Conservation (phyloP, 2,888 invertebrate species). For the Catocala fraxini region DNA sequence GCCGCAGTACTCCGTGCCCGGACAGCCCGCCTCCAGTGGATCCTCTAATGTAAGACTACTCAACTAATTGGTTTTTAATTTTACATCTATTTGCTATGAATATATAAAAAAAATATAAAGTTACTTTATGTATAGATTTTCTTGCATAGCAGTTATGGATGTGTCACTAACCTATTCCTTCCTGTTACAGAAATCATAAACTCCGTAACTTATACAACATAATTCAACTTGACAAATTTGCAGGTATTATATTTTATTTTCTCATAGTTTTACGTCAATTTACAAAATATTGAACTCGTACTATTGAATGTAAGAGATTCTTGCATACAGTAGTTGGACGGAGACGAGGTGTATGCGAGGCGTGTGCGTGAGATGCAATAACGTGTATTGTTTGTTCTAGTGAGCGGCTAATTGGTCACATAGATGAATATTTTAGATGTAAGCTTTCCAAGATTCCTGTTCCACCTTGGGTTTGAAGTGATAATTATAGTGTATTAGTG, state of each 20-base stretch:
- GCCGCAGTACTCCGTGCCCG: constrained; percentile 92
- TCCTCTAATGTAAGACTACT: constrained; percentile 71
- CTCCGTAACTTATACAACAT: constrained; percentile 68
- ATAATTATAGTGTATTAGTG: constrained; percentile 83
- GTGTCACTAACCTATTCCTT: constrained; percentile 21
- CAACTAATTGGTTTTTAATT: too few relatives aligned
- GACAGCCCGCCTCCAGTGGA: constrained; percentile 77
- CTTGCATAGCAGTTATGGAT: too few relatives aligned
- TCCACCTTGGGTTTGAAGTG: constrained; percentile 85
- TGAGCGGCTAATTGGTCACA: constrained; percentile 75
- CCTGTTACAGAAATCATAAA: constrained; percentile 83
- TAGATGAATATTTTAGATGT: constrained; percentile 83
- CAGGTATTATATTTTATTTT: constrained; percentile 66
- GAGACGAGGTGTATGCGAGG: constrained; percentile 4
- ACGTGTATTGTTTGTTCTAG: constrained; percentile 72
- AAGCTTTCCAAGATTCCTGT: constrained; percentile 85
- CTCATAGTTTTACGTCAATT: constrained; percentile 38
- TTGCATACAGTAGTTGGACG: constrained; percentile 27
- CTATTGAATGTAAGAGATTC: constrained; percentile 21
- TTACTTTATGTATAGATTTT: too few relatives aligned
- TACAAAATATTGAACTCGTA: constrained; percentile 45
- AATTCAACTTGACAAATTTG: constrained; percentile 69
- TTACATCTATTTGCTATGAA: too few relatives aligned
- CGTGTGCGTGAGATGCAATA: constrained; percentile 42
- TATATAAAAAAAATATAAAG: too few relatives aligned